phyloP scores from a whole-genome alignment of 2,797 vertebrate genomes.

The Iguana delicatissima region DNA sequence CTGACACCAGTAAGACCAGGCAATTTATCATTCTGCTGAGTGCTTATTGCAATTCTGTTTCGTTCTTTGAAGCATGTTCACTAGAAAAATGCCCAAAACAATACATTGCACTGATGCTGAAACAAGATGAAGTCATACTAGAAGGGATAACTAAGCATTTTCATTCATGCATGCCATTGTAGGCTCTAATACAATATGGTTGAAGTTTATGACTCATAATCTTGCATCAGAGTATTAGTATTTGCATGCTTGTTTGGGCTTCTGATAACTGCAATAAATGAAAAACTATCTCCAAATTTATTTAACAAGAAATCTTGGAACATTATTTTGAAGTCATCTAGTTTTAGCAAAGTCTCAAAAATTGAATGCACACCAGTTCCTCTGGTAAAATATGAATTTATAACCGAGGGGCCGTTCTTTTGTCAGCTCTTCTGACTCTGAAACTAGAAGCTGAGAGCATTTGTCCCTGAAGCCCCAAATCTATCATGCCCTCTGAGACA shows the following conservation, averaged over 20 bases:
- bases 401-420: no score
- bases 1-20: neutral
- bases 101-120: neutral
- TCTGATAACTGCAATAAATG: neutral
- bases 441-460: no score
- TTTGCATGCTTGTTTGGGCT: neutral
- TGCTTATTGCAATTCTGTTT: neutral
- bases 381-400: no score
- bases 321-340: neutral
- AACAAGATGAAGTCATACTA: neutral
- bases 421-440: no score
- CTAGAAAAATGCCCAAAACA: neutral
- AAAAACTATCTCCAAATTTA: conserved; percentile 20
- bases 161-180: conserved; percentile 29
- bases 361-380: no score
- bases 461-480: no score
- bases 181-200: neutral
- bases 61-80: neutral
- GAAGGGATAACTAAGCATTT: conserved; percentile 2
- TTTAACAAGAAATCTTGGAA: conserved; percentile 3
- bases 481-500: no score
- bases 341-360: neutral
- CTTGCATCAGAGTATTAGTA: neutral
- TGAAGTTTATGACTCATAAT: neutral
- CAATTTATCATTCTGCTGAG: conserved; percentile 4